Evolutionary conservation across 2,888 invertebrate species (phyloP).

Genomic region (Epistrophe grossulariae): DNA sequence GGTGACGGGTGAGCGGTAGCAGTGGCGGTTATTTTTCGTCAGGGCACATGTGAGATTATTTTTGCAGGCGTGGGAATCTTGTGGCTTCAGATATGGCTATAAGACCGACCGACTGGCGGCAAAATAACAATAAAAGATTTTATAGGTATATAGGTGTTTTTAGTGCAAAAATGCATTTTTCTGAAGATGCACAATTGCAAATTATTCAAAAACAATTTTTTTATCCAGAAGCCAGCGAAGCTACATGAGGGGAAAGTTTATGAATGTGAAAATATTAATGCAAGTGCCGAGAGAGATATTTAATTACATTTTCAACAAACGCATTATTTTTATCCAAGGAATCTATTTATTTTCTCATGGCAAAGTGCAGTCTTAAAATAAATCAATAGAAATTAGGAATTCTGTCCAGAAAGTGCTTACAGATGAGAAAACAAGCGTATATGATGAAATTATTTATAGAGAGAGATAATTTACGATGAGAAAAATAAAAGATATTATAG

Average conservation of each 20-base stretch:
- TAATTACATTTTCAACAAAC: constrained; percentile 35
- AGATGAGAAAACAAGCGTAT: neutral
- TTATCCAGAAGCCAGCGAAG: neutral
- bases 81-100: constrained; percentile 38
- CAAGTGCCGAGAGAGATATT: constrained; percentile 28
- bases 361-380: constrained; percentile 33
- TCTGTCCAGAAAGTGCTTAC: neutral
- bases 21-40: constrained; percentile 24
- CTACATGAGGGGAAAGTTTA: neutral
- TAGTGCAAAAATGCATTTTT: constrained; percentile 51
- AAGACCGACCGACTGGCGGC: constrained; percentile 13
- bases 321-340: constrained; percentile 14
- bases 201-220: neutral
- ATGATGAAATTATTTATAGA: neutral
- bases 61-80: constrained; percentile 72
- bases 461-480: neutral
- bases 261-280: constrained; percentile 35
- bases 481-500: neutral
- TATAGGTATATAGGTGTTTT: constrained; percentile 17
- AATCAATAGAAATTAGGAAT: constrained; percentile 26
- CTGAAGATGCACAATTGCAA: constrained; percentile 9
- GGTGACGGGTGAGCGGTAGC: constrained; percentile 1
- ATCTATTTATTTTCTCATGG: constrained; percentile 30
- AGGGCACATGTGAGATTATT: constrained; percentile 52
- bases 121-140: constrained; percentile 26